Percentiles rank a stretch among this genome's conserved stretches.
Evolutionary conservation across 2,888 invertebrate genomes (phyloP).

Genomic region (Epistrophe grossulariae): DNA sequence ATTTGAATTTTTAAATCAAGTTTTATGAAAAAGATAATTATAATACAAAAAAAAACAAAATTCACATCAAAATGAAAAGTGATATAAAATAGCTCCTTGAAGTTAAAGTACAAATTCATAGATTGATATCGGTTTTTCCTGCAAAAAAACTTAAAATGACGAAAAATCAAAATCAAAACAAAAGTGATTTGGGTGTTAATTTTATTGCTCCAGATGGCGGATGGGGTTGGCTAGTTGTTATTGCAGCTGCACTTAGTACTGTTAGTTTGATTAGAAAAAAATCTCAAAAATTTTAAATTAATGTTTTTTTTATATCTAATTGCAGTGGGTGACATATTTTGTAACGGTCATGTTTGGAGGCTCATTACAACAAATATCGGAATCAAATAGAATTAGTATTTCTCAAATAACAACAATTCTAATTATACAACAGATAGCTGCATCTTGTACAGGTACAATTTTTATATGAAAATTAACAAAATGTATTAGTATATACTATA

Average conservation of each 20-base stretch:
- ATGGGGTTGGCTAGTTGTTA: conserved; percentile 89
- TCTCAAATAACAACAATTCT: conserved; percentile 89
- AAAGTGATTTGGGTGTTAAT: conserved; percentile 84
- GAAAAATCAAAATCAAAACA: conserved; percentile 80
- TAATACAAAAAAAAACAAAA: no score
- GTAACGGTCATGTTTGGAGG: conserved; percentile 90
- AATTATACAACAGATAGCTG: conserved; percentile 89
- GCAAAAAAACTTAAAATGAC: neutral
- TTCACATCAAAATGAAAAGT: neutral
- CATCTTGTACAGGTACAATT: conserved; percentile 87
- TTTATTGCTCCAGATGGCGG: conserved; percentile 91
- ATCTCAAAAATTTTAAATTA: neutral
- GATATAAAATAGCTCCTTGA: neutral
- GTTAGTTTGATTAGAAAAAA: conserved; percentile 84
- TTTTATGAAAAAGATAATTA: no score
- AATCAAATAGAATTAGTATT: conserved; percentile 86
- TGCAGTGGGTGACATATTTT: conserved; percentile 87
- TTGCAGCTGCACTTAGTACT: conserved; percentile 89
- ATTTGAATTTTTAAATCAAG: no score
- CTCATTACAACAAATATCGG: conserved; percentile 87
- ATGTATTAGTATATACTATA: no score
- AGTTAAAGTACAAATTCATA: neutral
- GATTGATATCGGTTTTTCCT: neutral
- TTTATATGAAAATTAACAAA: no score
- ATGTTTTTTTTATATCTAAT: neutral